Evolutionary conservation across 1,140 invertebrate genomes (phyloP), one percentile per base, ranked within the genome.

Genomic region (Formica selysi): DNA sequence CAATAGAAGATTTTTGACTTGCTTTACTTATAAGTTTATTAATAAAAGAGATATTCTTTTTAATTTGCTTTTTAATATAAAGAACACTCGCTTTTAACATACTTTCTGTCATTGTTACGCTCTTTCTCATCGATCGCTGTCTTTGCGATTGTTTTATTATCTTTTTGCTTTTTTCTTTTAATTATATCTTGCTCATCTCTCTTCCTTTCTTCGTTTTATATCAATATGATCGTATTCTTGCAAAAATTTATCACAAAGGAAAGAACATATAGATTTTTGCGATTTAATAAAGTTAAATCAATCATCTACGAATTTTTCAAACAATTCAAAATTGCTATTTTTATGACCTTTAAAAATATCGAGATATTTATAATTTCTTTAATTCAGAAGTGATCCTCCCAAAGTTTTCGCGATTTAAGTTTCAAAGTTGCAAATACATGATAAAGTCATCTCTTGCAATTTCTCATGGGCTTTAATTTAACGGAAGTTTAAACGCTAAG

Each of bases 401-500:
- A 3, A 80, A 70, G 54, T 70, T 70, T 79, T 54, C 5, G 6
- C 29, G 44, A 54, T 6, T 22, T 11, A 64, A 78, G 16, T 22
- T 65, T 64, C n/a, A 48, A 64, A 16, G 16, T 57, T 38, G 22
- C 36, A 59, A 81, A 81, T 44, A 59, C 73, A 44, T 26, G 26
- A 44, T 10, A 29, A 32, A 29, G 26, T 73, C 26, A 11, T 73
- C 16, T 41, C 73, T 8, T 32, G 13, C 8, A 26, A 73, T 80
- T 41, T 57, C 48, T 19, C n/a, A 59, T 26, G 67, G 13, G 54
- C 22, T 41, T 41, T 38, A 44, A 67, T 32, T 78, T 65, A 78
- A 71, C 48, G 78, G 48, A 57, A 83, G 11, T 61, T 83, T 83
- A 83, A 83, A 83, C 26, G 38, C 1, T 32, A 38, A 41, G 36